Evolutionary conservation across 2,797 vertebrate genomes (phyloP).

Genomic region (Leptoclinus maculatus): DNA sequence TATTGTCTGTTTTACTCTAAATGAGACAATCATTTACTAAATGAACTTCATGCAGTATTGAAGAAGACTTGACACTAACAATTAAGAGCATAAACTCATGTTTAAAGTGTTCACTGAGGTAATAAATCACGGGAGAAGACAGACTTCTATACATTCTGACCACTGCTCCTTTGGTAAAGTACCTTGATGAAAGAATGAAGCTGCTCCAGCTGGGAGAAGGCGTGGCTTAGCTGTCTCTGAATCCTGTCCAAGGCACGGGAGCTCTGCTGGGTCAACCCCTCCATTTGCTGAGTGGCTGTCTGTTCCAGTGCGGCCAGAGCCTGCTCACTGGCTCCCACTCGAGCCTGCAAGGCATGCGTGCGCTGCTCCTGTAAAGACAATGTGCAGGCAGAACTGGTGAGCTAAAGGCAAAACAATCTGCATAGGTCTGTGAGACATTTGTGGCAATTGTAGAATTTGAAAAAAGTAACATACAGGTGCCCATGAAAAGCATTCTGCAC

Average conservation of each 20-base stretch:
- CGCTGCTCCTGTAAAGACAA: conserved; percentile 83
- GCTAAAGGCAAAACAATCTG: conserved; percentile 19
- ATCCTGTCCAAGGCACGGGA: conserved; percentile 85
- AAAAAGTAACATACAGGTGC: background rate
- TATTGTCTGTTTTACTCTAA: background rate
- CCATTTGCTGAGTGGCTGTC: conserved; percentile 87
- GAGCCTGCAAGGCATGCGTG: conserved; percentile 81
- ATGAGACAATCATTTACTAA: background rate
- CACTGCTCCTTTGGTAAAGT: conserved; percentile 58
- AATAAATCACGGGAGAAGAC: background rate
- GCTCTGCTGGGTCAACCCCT: conserved; percentile 88
- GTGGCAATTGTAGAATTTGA: conserved; percentile 10
- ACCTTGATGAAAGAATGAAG: conserved; percentile 91
- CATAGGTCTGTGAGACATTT: conserved; percentile 6
- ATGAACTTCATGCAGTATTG: background rate
- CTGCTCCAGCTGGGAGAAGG: conserved; percentile 86
- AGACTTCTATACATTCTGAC: background rate
- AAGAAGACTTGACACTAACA: background rate
- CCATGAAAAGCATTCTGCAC: background rate
- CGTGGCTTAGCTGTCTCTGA: conserved; percentile 84
- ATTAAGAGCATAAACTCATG: background rate
- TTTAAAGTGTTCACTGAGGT: background rate
- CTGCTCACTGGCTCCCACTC: conserved; percentile 83
- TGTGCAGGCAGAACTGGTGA: conserved; percentile 32
- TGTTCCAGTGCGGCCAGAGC: conserved; percentile 86